These are phyloP conservation scores for Cryptocephalus primarius DNA, from an alignment of 2,888 invertebrate genomes.

Conservation along the genomic window DNA sequence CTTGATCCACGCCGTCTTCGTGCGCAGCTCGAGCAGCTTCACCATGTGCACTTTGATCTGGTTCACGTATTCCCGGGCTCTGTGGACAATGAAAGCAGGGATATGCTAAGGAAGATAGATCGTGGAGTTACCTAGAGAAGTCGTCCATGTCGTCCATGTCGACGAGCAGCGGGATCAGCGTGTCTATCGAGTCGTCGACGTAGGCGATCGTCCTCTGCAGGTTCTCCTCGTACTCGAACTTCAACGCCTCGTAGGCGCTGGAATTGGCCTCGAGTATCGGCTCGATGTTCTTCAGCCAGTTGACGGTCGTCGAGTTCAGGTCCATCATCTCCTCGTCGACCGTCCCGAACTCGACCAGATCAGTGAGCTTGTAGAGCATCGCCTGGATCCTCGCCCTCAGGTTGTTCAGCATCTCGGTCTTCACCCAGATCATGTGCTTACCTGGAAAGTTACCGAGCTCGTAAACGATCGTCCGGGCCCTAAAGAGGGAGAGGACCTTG, in stretches of 20 bases:
- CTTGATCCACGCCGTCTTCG: constrained; percentile 76
- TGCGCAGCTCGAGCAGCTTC: constrained; percentile 62
- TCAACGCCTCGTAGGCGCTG: constrained; percentile 66
- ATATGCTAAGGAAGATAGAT: too few relatives aligned
- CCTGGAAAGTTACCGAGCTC: constrained; percentile 5
- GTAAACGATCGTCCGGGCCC: too few relatives aligned
- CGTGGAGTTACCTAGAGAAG: constrained; percentile 50
- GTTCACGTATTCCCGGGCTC: constrained; percentile 65
- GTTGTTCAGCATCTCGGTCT: constrained; percentile 56
- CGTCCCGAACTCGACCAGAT: constrained; percentile 66
- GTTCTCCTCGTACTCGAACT: constrained; percentile 75
- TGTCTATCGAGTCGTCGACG: constrained; percentile 58
- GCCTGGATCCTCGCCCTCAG: constrained; percentile 59
- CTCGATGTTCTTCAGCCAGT: constrained; percentile 72
- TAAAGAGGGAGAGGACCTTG: constrained; percentile 40
- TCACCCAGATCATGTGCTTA: constrained; percentile 65
- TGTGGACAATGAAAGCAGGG: constrained; percentile 3
- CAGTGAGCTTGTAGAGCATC: constrained; percentile 54
- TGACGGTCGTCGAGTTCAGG: constrained; percentile 70
- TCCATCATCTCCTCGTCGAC: constrained; percentile 64
- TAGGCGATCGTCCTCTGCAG: constrained; percentile 56
- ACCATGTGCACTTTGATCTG: constrained; percentile 66
- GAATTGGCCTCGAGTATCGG: constrained; percentile 75
- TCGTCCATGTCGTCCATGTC: constrained; percentile 80
- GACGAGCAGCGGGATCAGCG: constrained; percentile 50